Percentiles rank a stretch among this genome's conserved stretches.
phyloP scores from a whole-genome alignment of 92 coral and sea anemone species.

The Meandrina meandrites region DNA sequence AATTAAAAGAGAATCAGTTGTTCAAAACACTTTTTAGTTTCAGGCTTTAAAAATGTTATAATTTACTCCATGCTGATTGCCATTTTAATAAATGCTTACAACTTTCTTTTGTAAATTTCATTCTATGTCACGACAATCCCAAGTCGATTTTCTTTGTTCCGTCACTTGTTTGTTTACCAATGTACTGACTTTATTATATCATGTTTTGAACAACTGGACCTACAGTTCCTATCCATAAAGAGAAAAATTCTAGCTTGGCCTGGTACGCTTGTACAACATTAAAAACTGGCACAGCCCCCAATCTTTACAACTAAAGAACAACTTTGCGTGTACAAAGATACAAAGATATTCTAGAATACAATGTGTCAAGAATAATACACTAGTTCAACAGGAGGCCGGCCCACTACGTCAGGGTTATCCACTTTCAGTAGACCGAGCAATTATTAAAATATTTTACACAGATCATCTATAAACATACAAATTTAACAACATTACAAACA shows the following conservation, averaged over 20 bases:
- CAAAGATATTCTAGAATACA: slow-evolving; percentile 32
- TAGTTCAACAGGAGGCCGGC: not conserved
- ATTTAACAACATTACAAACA: slow-evolving; percentile 21
- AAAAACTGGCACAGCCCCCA: slow-evolving; percentile 11
- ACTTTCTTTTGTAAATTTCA: not conserved
- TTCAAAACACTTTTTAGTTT: not conserved
- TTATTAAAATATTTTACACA: slow-evolving; percentile 43
- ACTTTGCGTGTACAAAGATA: slow-evolving; percentile 25
- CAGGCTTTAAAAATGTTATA: too few species aligned
- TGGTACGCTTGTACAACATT: not conserved
- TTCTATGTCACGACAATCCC: not conserved
- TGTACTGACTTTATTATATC: not conserved
- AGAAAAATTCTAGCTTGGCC: not conserved
- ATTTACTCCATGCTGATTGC: not conserved
- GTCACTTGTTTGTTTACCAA: too few species aligned
- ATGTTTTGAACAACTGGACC: slow-evolving; percentile 24
- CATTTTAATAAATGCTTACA: not conserved
- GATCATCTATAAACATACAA: slow-evolving; percentile 48
- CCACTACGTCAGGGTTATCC: not conserved
- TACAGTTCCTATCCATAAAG: not conserved
- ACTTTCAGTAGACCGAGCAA: slow-evolving; percentile 27
- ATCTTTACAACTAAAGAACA: slow-evolving; percentile 1
- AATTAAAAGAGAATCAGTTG: not conserved
- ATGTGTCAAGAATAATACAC: slow-evolving; percentile 1
- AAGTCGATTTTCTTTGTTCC: too few species aligned